phyloP scores from a whole-genome alignment of 2,113 vertebrate genomes.

The Erythrocebus patas region DNA sequence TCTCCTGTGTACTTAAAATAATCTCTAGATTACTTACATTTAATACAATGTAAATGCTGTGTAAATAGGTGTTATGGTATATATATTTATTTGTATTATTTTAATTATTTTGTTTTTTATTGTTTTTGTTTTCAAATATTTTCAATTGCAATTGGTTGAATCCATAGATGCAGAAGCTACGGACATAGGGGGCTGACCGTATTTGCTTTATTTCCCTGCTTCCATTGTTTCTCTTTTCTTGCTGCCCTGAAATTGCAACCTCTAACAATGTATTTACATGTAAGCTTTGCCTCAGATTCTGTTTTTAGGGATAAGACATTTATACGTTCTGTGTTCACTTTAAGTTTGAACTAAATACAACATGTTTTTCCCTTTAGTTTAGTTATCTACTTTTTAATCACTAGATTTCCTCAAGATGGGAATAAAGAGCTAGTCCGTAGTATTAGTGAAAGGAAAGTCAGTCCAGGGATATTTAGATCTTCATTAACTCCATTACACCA shows the following conservation, averaged over 20 bases:
- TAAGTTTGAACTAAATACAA: background rate
- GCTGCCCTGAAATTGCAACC: background rate
- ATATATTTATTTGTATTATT: background rate
- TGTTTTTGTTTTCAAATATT: background rate
- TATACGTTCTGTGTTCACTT: background rate
- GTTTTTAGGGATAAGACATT: background rate
- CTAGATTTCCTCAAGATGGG: background rate
- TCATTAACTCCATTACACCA: background rate
- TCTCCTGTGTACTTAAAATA: background rate
- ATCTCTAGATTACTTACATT: background rate
- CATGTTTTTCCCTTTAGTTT: background rate
- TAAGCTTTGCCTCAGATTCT: background rate
- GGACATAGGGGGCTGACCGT: background rate
- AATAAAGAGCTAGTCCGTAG: background rate
- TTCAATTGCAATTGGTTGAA: background rate
- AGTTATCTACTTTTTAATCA: background rate
- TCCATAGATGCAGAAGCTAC: too few species aligned
- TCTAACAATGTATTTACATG: background rate
- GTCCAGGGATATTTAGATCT: background rate
- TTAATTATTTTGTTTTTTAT: background rate
- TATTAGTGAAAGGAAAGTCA: background rate
- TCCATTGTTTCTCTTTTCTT: background rate
- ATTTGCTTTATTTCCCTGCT: background rate
- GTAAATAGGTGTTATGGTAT: background rate
- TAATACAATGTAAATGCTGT: background rate